Evolutionary conservation across 30 jellyfish, hydroid and myxozoan species (phyloP), one percentile per base, ranked within the genome.

Genomic region (Aurelia aurita): DNA sequence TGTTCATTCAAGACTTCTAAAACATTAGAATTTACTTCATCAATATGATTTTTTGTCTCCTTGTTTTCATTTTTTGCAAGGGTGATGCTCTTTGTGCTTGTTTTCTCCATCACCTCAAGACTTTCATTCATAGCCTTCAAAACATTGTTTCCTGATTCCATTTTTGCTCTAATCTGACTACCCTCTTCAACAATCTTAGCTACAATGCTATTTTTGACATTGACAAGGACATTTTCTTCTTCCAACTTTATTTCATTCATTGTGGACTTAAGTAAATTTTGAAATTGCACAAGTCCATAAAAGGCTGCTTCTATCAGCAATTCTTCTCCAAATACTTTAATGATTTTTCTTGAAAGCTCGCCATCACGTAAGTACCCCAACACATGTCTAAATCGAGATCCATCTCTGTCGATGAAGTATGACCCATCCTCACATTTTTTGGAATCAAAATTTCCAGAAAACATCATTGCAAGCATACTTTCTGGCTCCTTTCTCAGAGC

Each of bases 351-450:
- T 13, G 82, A 61, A 13, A 69, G 29, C 66, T 68, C 60, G 5
- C 59, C 59, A 18, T 27, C 43, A 16, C 80, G 32, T 31, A 68
- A 68, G 16, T 27, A 68, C 0, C 43, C n/a, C 12, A 68, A 54
- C 58, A 68, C 80, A 32, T 68, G 59, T 35, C 59, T 27, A 54
- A 68, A 68, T 8, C 60, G 53, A 12, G 46, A 23, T 10, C 80
- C 80, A 68, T 68, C 80, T 18, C 80, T 16, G 28, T 68, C 80
- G 29, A 68, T 68, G 43, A 68, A 68, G n/a, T 68, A 68, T 68
- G 58, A 5, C 14, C 60, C 80, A 32, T 68, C 80, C 20, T 68
- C 60, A 2, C 58, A 15, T 46, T 29, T 16, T 6, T 27, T 35
- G 21, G 20, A 46, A 13, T 32, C 59, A 32, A 25, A 68, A 3